Conservation (phyloP, 2,113 vertebrate genomes). For the Cricetomys ansorgei region DNA sequence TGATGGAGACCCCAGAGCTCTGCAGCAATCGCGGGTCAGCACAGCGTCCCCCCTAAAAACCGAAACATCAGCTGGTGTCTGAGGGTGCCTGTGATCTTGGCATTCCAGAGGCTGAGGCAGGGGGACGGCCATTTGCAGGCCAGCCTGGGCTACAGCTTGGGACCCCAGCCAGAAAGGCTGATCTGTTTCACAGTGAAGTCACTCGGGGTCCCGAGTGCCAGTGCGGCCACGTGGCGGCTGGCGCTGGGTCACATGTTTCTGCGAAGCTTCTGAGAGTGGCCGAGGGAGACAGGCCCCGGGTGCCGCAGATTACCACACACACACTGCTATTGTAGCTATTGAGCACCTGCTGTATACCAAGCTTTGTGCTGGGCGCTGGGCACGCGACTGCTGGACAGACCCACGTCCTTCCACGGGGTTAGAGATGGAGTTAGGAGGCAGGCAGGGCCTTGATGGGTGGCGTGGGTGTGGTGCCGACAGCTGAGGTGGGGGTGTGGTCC, state of each 20-base stretch:
- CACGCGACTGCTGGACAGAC: no score
- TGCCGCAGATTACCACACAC: not conserved
- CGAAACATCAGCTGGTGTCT: not conserved
- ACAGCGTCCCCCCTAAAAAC: no score
- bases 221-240: no score
- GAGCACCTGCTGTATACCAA: not conserved
- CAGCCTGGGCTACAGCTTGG: not conserved
- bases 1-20: not conserved
- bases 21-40: not conserved
- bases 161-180: no score
- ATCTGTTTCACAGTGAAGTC: not conserved
- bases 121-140: accelerated
- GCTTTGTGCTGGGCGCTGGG: not conserved
- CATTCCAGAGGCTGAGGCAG: not conserved
- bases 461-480: not conserved
- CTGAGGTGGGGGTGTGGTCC: not conserved
- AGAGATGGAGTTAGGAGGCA: not conserved
- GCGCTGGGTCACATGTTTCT: no score
- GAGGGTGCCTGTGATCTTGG: not conserved
- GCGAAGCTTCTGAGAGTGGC: no score
- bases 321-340: not conserved
- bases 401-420: not conserved
- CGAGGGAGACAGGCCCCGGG: not conserved
- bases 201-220: not conserved
- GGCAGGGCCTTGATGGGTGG: not conserved